phyloP scores from a whole-genome alignment of 2,888 invertebrate species.

The Ceriagrion tenellum region DNA sequence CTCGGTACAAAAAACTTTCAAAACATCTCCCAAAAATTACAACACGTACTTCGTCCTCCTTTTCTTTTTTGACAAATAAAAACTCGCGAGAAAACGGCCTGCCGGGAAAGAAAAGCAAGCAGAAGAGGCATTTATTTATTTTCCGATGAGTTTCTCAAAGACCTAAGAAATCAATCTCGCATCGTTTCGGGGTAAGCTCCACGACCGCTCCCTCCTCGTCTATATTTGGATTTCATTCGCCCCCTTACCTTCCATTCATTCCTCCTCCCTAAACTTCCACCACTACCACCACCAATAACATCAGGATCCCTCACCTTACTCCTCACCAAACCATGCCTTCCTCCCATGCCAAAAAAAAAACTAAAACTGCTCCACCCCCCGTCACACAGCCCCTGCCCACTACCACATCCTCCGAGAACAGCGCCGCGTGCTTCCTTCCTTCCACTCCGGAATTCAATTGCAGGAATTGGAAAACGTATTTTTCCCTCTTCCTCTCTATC shows the following conservation, averaged over 20 bases:
- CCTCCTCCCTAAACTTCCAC: background rate
- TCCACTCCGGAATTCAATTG: conserved; percentile 43
- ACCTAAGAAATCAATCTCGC: conserved; percentile 50
- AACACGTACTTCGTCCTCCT: background rate
- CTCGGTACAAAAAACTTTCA: background rate
- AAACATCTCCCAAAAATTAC: background rate
- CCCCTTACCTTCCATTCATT: background rate
- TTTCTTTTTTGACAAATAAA: background rate
- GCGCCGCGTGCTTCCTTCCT: background rate
- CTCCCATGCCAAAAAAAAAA: background rate
- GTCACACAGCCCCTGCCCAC: background rate
- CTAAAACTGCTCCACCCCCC: background rate
- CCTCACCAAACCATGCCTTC: background rate
- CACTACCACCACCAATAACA: too few relatives aligned
- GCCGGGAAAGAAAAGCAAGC: conserved; percentile 4
- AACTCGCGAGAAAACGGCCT: background rate
- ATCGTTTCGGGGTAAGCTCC: background rate
- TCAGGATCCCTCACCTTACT: background rate
- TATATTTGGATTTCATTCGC: conserved; percentile 49
- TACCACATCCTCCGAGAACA: background rate
- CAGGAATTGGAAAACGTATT: conserved; percentile 52
- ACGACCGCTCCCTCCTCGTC: background rate
- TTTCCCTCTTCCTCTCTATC: background rate
- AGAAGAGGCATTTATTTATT: conserved; percentile 25
- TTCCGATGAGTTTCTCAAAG: background rate